A percentile compares a stretch with the other conserved stretches of the same genome.
Evolutionary conservation across 2,888 invertebrate genomes (phyloP).

Genomic region (Choreutis nemorana): DNA sequence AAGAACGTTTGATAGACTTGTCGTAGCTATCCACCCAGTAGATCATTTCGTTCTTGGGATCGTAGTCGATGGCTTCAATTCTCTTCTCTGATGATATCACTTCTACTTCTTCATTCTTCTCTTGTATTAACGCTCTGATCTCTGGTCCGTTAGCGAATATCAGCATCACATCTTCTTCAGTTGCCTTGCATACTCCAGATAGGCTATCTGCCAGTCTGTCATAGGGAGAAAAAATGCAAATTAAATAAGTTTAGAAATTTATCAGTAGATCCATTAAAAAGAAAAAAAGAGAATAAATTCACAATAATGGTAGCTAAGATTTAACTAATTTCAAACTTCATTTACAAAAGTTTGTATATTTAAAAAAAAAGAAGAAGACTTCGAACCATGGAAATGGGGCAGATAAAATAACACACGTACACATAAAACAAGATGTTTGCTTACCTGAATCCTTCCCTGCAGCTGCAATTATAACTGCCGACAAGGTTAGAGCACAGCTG

Average conservation of each 20-base stretch:
- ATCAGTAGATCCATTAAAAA: neutral
- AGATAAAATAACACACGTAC: no score
- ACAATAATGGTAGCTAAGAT: neutral
- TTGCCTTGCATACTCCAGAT: slow-evolving; percentile 84
- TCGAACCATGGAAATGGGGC: no score
- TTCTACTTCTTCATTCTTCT: slow-evolving; percentile 74
- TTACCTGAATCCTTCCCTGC: slow-evolving; percentile 79
- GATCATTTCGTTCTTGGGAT: slow-evolving; percentile 82
- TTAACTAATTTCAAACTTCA: neutral
- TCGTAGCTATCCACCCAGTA: slow-evolving; percentile 97
- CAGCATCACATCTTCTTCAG: slow-evolving; percentile 71
- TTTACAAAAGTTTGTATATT: no score
- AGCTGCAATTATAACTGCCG: slow-evolving; percentile 91
- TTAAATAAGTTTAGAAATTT: neutral
- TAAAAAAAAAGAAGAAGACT: no score
- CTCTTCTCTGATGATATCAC: slow-evolving; percentile 86
- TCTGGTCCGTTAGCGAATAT: slow-evolving; percentile 87
- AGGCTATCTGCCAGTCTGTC: slow-evolving; percentile 72
- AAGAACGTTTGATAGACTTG: slow-evolving; percentile 89
- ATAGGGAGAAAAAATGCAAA: slow-evolving; percentile 7
- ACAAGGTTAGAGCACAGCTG: slow-evolving; percentile 93
- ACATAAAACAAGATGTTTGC: slow-evolving; percentile 5
- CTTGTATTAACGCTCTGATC: slow-evolving; percentile 76
- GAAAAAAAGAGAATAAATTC: neutral
- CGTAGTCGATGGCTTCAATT: slow-evolving; percentile 91